Conservation (phyloP, 2,888 invertebrate genomes). For the Ariolimax columbianus region DNA sequence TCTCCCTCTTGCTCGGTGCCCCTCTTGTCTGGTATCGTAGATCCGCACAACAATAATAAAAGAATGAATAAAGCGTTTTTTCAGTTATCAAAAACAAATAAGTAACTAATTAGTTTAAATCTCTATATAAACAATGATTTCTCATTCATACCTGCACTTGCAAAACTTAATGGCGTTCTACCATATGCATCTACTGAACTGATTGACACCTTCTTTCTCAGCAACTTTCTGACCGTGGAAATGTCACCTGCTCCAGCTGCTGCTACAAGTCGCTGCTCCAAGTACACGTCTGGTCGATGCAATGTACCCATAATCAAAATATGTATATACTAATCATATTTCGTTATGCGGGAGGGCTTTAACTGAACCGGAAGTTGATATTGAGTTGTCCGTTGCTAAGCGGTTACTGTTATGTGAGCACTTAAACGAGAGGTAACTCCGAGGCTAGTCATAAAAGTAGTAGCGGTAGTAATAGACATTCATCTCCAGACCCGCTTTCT, state of each 20-base stretch:
- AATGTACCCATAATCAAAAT: no score
- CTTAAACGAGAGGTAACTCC: no score
- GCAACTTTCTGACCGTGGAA: constrained; percentile 67
- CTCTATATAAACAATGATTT: background rate
- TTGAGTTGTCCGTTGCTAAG: background rate
- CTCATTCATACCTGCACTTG: constrained; percentile 40
- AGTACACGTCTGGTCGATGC: background rate
- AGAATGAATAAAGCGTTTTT: no score
- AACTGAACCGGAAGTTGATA: constrained; percentile 9
- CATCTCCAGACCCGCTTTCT: no score
- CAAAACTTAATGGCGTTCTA: constrained; percentile 43
- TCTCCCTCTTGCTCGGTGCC: no score
- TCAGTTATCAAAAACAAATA: no score
- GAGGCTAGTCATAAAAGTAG: no score
- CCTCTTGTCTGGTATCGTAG: no score
- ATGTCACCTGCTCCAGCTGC: constrained; percentile 67
- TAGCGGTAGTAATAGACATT: no score
- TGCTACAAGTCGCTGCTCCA: constrained; percentile 62
- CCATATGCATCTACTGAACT: constrained; percentile 38
- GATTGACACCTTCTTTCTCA: constrained; percentile 61
- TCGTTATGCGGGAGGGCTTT: background rate
- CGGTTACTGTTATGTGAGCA: no score
- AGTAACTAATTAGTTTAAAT: no score
- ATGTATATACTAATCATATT: background rate
- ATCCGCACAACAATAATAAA: no score